A percentile compares a stretch with the other conserved stretches of the same genome.
These are phyloP conservation scores for Merops nubicus DNA, from an alignment of 2,113 vertebrate genomes.

Conservation along the genomic window DNA sequence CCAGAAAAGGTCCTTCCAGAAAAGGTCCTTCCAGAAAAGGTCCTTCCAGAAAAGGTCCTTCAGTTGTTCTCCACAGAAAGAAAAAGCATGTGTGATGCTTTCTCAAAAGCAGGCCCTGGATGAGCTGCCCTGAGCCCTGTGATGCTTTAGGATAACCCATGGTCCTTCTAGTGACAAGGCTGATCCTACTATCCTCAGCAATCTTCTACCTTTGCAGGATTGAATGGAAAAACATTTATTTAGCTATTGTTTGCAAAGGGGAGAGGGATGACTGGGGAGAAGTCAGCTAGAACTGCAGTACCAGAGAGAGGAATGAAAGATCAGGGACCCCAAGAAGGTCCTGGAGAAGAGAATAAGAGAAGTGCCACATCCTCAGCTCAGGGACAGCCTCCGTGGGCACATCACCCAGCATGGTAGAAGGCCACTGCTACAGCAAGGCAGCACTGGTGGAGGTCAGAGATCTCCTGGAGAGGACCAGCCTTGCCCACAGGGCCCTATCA, in stretches of 20 bases:
- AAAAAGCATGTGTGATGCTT: rapidly evolving
- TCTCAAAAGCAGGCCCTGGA: not conserved
- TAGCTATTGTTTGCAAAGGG: not conserved
- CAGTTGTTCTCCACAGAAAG: not conserved
- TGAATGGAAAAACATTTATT: not conserved
- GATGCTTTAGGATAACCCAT: not conserved
- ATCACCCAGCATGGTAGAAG: not conserved
- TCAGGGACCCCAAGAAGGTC: not conserved
- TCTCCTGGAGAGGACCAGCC: not conserved
- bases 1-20: not conserved
- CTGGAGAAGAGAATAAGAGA: not conserved
- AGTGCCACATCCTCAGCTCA: not conserved
- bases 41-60: not conserved
- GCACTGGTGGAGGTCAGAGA: not conserved
- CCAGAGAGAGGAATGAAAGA: not conserved
- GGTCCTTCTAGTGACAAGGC: not conserved
- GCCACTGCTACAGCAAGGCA: not conserved
- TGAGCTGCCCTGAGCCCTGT: rapidly evolving
- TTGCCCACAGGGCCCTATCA: rapidly evolving
- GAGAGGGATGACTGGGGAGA: not conserved
- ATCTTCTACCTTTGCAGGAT: not conserved
- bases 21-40: not conserved
- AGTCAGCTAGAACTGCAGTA: not conserved
- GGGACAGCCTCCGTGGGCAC: not conserved
- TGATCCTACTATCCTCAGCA: not conserved